Evolutionary conservation across 2,888 invertebrate genomes (phyloP), one percentile per base, ranked within the genome.

Genomic region (Lasioglossum calceatum): DNA sequence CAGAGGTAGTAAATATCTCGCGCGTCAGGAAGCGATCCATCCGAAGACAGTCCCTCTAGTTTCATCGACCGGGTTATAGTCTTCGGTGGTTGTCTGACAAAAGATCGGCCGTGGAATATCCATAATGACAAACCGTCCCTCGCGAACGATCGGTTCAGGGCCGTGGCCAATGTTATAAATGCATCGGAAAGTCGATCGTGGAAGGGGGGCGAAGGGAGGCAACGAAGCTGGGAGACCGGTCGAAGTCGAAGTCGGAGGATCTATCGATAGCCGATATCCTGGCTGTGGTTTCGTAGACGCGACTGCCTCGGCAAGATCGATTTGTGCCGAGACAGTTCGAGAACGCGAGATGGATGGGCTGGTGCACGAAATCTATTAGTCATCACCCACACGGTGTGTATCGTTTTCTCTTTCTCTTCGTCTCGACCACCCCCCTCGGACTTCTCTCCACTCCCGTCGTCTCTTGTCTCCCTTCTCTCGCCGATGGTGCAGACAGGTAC

Each of bases 321-420:
- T 93, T 93, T 92, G 92, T 91, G 92, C 93, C 92, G 92, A 91
- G 84, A 80, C 87, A 81, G 86, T 87, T 85, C 90, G 91, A 87
- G 92, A 89, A 86, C 84, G 75, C 87, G 92, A 94, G 94, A 94
- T 93, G 92, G 93, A 94, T 95, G 94, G 91, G 92, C 92, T 89
- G 86, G 87, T 89, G 89, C 88, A 90, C 88, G 90, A 94, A 94
- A 95, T 95, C 94, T 94, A 95, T 95, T 94, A 94, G 94, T 94
- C 94, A 94, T 95, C 94, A 92, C 92, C 93, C 93, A 92, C 93
- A 92, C 93, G 90, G 92, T 85, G 79, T 75, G 70, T 79, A 70
- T 78, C 81, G 74, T 50, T 81, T 64, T 64, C 64, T 64, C 32
- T 16, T 64, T 67, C 67, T 67, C 36, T 67, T 67, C 67, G 32